These are phyloP conservation scores for Cephus cinctus DNA, from an alignment of 1,140 invertebrate genomes.

Conservation along the genomic window DNA sequence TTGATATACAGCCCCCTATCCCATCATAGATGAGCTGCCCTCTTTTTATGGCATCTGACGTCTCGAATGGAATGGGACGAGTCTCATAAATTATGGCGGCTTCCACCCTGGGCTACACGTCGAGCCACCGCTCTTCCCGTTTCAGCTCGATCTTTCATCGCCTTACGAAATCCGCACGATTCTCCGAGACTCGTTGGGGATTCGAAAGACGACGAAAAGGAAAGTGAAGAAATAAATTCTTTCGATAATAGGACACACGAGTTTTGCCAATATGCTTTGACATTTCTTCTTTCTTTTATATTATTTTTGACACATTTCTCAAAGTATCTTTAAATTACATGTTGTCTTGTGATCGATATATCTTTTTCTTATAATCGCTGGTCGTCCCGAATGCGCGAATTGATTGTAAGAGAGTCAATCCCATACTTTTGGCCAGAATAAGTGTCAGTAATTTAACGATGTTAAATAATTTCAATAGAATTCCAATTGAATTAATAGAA, in stretches of 20 bases:
- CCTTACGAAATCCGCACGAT: no score
- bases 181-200: no score
- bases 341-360: no score
- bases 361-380: background rate
- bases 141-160: no score
- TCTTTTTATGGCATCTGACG: background rate
- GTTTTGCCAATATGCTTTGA: no score
- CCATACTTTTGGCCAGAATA: background rate
- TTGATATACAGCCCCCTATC: conserved; percentile 20
- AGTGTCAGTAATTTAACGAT: background rate
- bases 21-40: conserved; percentile 6
- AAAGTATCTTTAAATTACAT: no score
- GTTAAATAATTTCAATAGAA: background rate
- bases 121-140: no score
- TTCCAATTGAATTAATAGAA: background rate
- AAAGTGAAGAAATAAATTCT: no score
- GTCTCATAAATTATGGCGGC: background rate
- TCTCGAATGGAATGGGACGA: background rate
- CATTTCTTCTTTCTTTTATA: no score
- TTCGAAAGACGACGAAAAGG: no score
- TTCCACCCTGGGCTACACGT: background rate
- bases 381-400: background rate
- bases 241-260: no score
- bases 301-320: no score
- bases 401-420: background rate